phyloP scores from a whole-genome alignment of 2,888 invertebrate genomes.

The Drosophila engyochracea region DNA sequence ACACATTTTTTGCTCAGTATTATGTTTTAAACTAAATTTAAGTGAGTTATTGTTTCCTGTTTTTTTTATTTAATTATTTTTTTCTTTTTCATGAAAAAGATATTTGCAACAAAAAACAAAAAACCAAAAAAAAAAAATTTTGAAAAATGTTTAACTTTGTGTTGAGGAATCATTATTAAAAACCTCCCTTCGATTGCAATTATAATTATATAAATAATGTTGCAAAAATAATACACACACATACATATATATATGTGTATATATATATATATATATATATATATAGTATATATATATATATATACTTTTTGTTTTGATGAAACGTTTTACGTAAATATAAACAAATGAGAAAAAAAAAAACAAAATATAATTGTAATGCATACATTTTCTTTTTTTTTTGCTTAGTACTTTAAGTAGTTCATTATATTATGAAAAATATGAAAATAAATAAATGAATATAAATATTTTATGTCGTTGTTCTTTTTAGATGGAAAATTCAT shows the following conservation, averaged over 20 bases:
- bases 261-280: constrained; percentile 6
- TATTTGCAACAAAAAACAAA: constrained; percentile 16
- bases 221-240: constrained; percentile 38
- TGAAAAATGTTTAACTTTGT: constrained; percentile 37
- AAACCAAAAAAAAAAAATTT: constrained; percentile 8
- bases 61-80: constrained; percentile 49
- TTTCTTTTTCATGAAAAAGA: constrained; percentile 16
- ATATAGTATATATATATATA: neutral
- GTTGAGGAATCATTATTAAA: constrained; percentile 24
- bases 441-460: constrained; percentile 76
- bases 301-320: constrained; percentile 49
- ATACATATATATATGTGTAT: neutral
- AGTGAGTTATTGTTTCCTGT: constrained; percentile 79
- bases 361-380: constrained; percentile 41
- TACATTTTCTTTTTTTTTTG: constrained; percentile 57
- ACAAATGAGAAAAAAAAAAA: constrained; percentile 29
- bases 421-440: constrained; percentile 79
- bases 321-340: constrained; percentile 32
- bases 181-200: constrained; percentile 58
- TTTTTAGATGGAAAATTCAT: neutral
- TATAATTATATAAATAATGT: constrained; percentile 44
- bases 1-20: constrained; percentile 84
- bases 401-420: constrained; percentile 72
- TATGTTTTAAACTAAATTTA: constrained; percentile 84
- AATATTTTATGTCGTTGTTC: constrained; percentile 46